These are phyloP conservation scores for Tinea pellionella DNA, from an alignment of 2,888 invertebrate genomes.

Conservation along the genomic window DNA sequence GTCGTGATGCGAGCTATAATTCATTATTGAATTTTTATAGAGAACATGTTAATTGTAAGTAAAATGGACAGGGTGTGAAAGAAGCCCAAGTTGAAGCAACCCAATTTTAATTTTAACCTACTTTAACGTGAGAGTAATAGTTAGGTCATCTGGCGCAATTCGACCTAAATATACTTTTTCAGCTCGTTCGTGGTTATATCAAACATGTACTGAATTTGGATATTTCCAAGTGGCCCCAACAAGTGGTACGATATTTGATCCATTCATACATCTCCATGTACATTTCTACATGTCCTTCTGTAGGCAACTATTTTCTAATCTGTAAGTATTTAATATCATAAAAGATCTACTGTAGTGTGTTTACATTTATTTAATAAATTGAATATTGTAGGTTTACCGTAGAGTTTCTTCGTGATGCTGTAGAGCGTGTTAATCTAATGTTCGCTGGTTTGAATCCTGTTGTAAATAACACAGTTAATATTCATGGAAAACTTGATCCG, in stretches of 20 bases:
- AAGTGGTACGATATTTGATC: conserved; percentile 49
- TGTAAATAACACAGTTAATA: conserved; percentile 66
- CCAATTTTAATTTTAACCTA: too few relatives aligned
- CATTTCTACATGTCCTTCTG: conserved; percentile 51
- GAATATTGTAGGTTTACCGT: not conserved
- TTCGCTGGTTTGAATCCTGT: conserved; percentile 62
- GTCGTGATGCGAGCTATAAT: not conserved
- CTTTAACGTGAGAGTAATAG: too few relatives aligned
- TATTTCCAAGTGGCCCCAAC: conserved; percentile 77
- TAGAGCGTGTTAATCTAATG: conserved; percentile 56
- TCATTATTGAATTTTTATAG: not conserved
- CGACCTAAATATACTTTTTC: conserved; percentile 19
- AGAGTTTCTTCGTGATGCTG: conserved; percentile 38
- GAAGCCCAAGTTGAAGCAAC: too few relatives aligned
- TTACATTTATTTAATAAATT: not conserved
- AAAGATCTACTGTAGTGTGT: too few relatives aligned
- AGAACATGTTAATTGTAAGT: not conserved
- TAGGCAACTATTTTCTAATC: conserved; percentile 32
- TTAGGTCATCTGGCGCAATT: too few relatives aligned
- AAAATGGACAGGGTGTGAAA: too few relatives aligned
- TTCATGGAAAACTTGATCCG: conserved; percentile 67
- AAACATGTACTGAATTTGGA: conserved; percentile 90
- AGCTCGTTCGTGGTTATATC: conserved; percentile 85
- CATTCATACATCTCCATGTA: conserved; percentile 40
- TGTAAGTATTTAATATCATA: not conserved